Evolutionary conservation across 2,113 vertebrate species (phyloP).

Genomic region (Saccopteryx bilineata): DNA sequence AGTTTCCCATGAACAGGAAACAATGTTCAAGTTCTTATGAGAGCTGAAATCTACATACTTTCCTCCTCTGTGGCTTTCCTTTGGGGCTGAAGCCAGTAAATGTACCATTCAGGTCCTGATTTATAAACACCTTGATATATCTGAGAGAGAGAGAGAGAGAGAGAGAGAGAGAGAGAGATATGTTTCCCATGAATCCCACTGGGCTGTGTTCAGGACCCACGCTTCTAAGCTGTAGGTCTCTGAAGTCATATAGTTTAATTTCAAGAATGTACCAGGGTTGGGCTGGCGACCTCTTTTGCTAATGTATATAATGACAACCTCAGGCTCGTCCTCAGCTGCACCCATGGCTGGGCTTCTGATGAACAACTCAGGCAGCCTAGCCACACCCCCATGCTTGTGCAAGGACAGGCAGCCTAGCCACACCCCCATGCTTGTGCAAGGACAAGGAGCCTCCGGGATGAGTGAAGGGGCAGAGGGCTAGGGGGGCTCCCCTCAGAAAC

Average conservation of each 20-base stretch:
- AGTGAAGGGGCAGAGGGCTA: neutral
- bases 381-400: too few relatives aligned
- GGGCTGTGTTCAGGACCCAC: neutral
- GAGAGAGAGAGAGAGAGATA: too few relatives aligned
- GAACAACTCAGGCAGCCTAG: neutral
- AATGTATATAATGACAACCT: neutral
- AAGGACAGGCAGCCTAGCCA: too few relatives aligned
- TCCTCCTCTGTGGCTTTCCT: constrained; percentile 29
- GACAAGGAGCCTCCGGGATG: neutral
- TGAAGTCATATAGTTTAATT: neutral
- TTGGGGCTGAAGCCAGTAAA: neutral
- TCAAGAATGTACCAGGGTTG: neutral
- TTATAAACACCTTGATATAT: neutral
- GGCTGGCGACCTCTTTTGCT: neutral
- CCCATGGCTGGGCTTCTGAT: neutral
- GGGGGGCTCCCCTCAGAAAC: neutral
- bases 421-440: neutral
- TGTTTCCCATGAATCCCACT: neutral
- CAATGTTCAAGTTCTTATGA: neutral
- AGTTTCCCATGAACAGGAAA: constrained; percentile 44
- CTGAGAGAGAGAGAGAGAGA: neutral
- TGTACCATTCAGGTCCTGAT: neutral
- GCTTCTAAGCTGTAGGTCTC: neutral
- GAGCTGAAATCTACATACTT: constrained; percentile 20
- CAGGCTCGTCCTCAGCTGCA: neutral